A percentile compares a stretch with the other conserved stretches of the same genome.
Conservation (phyloP, 2,113 vertebrate genomes). For the Chrysemys picta region DNA sequence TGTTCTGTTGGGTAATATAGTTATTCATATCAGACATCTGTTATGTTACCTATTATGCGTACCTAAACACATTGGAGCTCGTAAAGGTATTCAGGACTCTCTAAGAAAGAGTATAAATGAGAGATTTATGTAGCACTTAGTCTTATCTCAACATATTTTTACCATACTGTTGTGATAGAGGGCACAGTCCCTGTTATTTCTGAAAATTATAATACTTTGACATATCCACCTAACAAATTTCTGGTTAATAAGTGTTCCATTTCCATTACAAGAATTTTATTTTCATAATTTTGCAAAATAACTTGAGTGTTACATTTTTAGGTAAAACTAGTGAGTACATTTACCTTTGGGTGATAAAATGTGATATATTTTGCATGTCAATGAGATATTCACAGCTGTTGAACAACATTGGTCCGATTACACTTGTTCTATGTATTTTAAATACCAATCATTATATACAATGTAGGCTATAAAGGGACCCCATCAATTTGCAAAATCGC, state of each 20-base stretch:
- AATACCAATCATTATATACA: background rate
- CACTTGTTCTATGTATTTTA: background rate
- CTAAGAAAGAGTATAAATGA: background rate
- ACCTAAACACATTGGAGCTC: background rate
- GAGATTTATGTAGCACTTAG: constrained; percentile 22
- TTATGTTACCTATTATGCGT: background rate
- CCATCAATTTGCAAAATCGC: background rate
- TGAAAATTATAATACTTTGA: background rate
- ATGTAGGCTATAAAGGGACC: background rate
- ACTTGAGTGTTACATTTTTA: background rate
- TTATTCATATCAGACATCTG: background rate
- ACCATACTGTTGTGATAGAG: background rate
- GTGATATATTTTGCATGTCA: background rate
- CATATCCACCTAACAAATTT: background rate
- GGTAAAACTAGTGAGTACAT: background rate
- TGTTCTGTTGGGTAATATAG: background rate
- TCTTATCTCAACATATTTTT: constrained; percentile 5
- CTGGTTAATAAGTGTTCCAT: background rate
- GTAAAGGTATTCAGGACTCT: background rate
- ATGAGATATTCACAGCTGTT: background rate
- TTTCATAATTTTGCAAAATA: constrained; percentile 1
- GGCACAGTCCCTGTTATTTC: background rate
- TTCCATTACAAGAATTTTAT: background rate
- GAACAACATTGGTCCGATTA: constrained; percentile 29
- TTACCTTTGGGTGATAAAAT: constrained; percentile 21